Base-by-base conservation (phyloP, 2,888 invertebrate species). In the Odontothrips loti region DNA sequence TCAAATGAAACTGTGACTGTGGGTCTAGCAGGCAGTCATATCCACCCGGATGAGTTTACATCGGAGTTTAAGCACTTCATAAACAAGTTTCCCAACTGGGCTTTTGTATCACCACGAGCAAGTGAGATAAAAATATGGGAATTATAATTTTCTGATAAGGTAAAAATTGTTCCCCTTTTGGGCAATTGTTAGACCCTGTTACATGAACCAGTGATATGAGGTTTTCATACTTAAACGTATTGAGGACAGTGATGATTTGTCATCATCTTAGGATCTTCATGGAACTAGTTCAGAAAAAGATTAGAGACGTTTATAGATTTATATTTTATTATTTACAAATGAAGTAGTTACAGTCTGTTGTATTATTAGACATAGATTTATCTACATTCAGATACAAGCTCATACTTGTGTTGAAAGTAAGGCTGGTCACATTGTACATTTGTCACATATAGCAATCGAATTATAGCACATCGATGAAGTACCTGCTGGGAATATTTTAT, bases 101-200 rank as follows among this genome's bases (percentile, higher is more conserved):
- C 68, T 75, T 75, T 75, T 27, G 68, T 75, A 12, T 75, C 68
- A 1, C 68, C 68, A 27, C 23, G 68, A 27, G 23, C 68, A 27
- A 75, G 68, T 75, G 68, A 75, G 27, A 12, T 75, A 27, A 75
- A 75, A 27, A 75, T 75, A 11, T 75, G 68, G 68, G 68, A 75
- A 27, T 11, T 75, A 1, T 75, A 75, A 23, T 15, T 15, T 15
- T 51, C 51, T 48, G 48, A 48, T 11, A 11, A 11, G 51, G 9
- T 17, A 51, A 20, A 12, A 6, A 51, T 51, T n/a, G n/a, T n/a
- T n/a, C n/a, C n/a, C n/a, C n/a, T n/a, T n/a, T n/a, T n/a, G n/a
- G n/a, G n/a, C n/a, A n/a, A n/a, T n/a, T n/a, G n/a, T n/a, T n/a
- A n/a, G n/a, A n/a, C n/a, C n/a, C n/a, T n/a, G n/a, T 51, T 51